Conservation (phyloP, 2,113 vertebrate species). For the Xenopus tropicalis region DNA sequence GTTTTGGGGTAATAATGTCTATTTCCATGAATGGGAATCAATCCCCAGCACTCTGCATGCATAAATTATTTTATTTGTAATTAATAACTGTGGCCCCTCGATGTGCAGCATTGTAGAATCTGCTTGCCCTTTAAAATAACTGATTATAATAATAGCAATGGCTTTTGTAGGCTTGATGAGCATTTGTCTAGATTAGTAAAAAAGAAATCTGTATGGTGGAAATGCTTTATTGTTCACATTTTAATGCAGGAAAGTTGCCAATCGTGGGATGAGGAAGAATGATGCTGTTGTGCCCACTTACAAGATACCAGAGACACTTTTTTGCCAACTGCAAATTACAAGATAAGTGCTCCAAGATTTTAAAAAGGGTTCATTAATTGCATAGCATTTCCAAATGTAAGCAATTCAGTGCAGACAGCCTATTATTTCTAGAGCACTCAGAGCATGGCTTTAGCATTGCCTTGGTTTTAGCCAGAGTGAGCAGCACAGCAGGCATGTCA, state of each 20-base stretch:
- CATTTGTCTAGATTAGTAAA: not conserved
- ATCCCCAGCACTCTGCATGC: too few species aligned
- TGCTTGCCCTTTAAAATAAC: too few species aligned
- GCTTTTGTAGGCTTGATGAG: not conserved
- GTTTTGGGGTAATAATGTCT: too few species aligned
- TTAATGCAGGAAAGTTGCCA: slow-evolving; percentile 2
- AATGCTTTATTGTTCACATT: slow-evolving; percentile 6
- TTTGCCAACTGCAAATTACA: slow-evolving; percentile 8
- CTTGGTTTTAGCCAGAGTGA: not conserved
- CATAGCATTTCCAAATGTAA: slow-evolving; percentile 3
- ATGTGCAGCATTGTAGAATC: not conserved
- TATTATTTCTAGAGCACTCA: slow-evolving; percentile 9
- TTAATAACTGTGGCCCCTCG: not conserved
- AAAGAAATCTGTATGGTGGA: not conserved
- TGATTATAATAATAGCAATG: not conserved
- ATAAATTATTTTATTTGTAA: too few species aligned
- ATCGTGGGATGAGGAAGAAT: not conserved
- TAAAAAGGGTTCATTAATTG: slow-evolving; percentile 3
- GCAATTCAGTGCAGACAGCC: slow-evolving; percentile 1
- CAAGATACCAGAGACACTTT: not conserved
- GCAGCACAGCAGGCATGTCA: not conserved
- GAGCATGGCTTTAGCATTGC: not conserved
- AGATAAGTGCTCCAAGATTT: slow-evolving; percentile 6
- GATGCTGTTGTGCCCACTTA: slow-evolving; percentile 5
- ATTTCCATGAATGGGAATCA: too few species aligned